phyloP scores from a whole-genome alignment of 2,888 invertebrate genomes.

The Gisinianus flammeolus region DNA sequence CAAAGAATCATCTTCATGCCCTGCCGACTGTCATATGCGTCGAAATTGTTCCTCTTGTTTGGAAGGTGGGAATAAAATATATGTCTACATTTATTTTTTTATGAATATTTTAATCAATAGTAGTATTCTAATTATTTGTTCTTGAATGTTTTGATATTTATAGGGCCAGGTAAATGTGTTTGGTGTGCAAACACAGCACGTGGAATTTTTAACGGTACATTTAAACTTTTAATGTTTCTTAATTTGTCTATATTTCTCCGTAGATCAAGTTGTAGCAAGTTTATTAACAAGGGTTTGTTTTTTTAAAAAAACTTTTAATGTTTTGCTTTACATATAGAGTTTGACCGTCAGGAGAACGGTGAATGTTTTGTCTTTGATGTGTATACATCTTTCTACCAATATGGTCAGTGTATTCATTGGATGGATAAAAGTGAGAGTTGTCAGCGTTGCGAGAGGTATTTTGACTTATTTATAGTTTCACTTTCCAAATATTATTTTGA shows the following conservation, averaged over 20 bases:
- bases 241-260: no score
- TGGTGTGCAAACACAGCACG: conserved; percentile 97
- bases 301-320: no score
- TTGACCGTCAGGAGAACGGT: neutral
- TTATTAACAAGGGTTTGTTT: no score
- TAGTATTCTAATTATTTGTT: neutral
- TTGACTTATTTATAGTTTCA: no score
- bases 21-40: conserved; percentile 79
- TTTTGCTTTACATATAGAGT: no score
- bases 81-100: neutral
- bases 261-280: no score
- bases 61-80: conserved; percentile 66
- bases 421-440: conserved; percentile 82
- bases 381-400: conserved; percentile 91
- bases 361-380: conserved; percentile 96
- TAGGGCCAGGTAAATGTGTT: conserved; percentile 78
- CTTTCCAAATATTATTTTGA: no score
- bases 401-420: conserved; percentile 92
- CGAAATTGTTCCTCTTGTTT: conserved; percentile 81
- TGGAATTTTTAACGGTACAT: no score
- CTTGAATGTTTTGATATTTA: neutral
- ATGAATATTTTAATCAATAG: neutral
- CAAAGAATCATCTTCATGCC: conserved; percentile 71
- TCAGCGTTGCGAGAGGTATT: conserved; percentile 81
- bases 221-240: no score